Base-by-base conservation (phyloP, 2,797 vertebrate species). In the Champsocephalus esox region DNA sequence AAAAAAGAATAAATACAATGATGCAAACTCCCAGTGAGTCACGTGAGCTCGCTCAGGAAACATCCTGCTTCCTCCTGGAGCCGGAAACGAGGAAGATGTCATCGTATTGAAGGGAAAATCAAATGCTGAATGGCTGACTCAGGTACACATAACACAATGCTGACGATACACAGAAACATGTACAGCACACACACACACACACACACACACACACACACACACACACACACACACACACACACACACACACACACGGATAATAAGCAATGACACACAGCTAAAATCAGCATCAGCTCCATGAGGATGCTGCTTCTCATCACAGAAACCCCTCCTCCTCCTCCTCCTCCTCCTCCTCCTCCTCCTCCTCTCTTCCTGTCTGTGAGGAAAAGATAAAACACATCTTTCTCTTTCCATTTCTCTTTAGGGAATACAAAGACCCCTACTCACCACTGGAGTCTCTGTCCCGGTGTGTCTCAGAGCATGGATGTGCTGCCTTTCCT, bases 381-480 rank as follows among this genome's bases (percentile, higher is more conserved):
- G 77, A 76, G 43, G 17, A 11, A 21, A 54, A 50, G 34, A 57
- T 51, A 46, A 78, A 83, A 46, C 71, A 88, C 44, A 70, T 75
- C 70, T 70, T 54, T 81, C 32, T 81, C 57, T 84, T 62, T 43
- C 59, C 21, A 79, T 67, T 75, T 54, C 76, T 82, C 81, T 65
- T 24, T 54, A 43, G 64, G 49, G 32, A 77, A 90, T 69, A 62
- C 82, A 1, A 74, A 82, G 9, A 46, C 28, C 52, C 84, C 57
- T 69, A 93, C 97, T 97, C 96, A 98, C 97, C 96, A 88, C 90
- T 80, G 83, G 88, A 85, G 69, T 84, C 69, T 79, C 77, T 77
- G 81, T 91, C 70, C 80, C 86, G 54, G 49, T 52, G 70, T 41
- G 73, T 81, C 67, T 93, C 82, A 90, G 82, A 83, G 76, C 91